A percentile compares a stretch with the other conserved stretches of the same genome.
These are phyloP conservation scores for Anthophora plumipes DNA, from an alignment of 2,888 invertebrate genomes.

Conservation along the genomic window DNA sequence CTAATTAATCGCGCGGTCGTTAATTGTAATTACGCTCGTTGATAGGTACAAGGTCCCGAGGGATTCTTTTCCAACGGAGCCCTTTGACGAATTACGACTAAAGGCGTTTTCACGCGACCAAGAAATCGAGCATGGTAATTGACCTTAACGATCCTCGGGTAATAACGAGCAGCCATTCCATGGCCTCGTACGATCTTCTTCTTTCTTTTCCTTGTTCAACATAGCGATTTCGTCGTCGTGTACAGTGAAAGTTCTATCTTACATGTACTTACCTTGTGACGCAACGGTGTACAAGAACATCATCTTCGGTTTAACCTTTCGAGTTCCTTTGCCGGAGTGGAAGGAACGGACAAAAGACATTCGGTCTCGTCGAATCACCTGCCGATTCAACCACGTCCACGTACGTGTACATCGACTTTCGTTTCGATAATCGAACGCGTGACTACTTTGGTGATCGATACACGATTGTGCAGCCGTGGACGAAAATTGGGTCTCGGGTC, in stretches of 20 bases:
- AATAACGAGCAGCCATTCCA: constrained; percentile 12
- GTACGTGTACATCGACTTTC: constrained; percentile 10
- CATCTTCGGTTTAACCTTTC: constrained; percentile 76
- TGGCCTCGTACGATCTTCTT: too few relatives aligned
- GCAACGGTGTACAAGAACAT: constrained; percentile 70
- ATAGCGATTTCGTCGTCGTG: constrained; percentile 20
- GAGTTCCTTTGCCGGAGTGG: constrained; percentile 32
- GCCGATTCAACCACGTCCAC: constrained; percentile 36
- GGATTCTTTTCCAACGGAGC: background rate
- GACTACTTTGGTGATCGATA: background rate
- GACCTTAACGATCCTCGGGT: constrained; percentile 50
- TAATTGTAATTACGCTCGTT: constrained; percentile 56
- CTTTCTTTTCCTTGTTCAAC: constrained; percentile 26
- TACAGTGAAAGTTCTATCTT: constrained; percentile 77
- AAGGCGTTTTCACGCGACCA: constrained; percentile 32
- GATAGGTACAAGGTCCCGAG: background rate
- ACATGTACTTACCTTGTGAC: constrained; percentile 55
- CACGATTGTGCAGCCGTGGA: background rate
- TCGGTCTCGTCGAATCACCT: constrained; percentile 42
- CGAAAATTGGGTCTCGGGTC: constrained; percentile 2
- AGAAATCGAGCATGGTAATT: constrained; percentile 42
- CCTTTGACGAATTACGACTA: constrained; percentile 2
- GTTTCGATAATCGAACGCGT: constrained; percentile 4
- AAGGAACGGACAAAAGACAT: constrained; percentile 20
- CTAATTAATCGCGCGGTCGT: constrained; percentile 58